These are phyloP conservation scores for Hedychridium roseum DNA, from an alignment of 2,888 invertebrate genomes.

Conservation along the genomic window DNA sequence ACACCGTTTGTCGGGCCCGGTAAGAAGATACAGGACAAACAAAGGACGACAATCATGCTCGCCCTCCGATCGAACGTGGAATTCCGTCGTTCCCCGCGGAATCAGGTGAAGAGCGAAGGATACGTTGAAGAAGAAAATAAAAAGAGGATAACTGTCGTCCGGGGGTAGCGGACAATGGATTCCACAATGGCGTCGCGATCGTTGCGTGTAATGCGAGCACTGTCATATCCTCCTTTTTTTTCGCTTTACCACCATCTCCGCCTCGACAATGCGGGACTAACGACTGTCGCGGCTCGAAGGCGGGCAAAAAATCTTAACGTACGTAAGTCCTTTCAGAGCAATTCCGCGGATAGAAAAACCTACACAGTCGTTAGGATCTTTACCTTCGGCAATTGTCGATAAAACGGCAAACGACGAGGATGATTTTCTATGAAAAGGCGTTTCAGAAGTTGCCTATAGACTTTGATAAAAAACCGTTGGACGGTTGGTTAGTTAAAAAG, in stretches of 20 bases:
- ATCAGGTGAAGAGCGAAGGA: constrained; percentile 6
- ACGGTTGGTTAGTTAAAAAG: too few relatives aligned
- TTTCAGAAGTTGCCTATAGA: too few relatives aligned
- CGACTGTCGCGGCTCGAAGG: constrained; percentile 33
- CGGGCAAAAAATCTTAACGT: constrained; percentile 12
- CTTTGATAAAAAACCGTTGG: too few relatives aligned
- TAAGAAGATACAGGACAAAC: constrained; percentile 11
- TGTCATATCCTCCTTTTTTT: constrained; percentile 18
- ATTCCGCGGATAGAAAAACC: too few relatives aligned
- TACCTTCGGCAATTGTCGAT: too few relatives aligned
- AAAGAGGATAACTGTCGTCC: constrained; percentile 34
- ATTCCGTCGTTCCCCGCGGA: constrained; percentile 8
- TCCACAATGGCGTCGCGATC: constrained; percentile 30
- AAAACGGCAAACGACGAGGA: too few relatives aligned
- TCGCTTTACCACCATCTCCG: constrained; percentile 18
- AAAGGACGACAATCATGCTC: constrained; percentile 18
- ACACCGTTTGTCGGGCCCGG: constrained; percentile 11
- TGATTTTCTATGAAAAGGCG: too few relatives aligned
- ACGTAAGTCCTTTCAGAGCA: too few relatives aligned
- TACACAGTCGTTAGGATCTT: too few relatives aligned
- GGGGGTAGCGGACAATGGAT: constrained; percentile 37
- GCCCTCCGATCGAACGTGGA: constrained; percentile 21
- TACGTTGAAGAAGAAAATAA: constrained; percentile 12
- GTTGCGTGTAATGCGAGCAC: constrained; percentile 18
- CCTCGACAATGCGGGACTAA: constrained; percentile 40